Evolutionary conservation across 2,797 vertebrate species (phyloP), one percentile per base, ranked within the genome.

Genomic region (Alcedo quadribrachys): DNA sequence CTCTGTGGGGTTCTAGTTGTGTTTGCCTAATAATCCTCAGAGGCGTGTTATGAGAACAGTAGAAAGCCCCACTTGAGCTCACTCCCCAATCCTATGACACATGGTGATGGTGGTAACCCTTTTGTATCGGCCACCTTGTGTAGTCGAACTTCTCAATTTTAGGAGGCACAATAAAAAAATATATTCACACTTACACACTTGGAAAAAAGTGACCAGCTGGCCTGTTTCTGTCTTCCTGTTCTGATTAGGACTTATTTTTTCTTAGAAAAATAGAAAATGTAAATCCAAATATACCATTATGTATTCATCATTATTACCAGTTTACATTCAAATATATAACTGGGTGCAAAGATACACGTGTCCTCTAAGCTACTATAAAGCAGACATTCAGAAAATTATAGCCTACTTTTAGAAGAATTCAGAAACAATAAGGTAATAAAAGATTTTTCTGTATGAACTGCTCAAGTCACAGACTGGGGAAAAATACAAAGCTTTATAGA

Each of bases 181-280:
- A 28, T 14, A 20, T 60, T 85, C 40, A 48, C 5, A 12, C 54
- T 71, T 81, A 71, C n/a, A 58, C 22, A 15, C 20, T 66, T 83
- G 22, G n/a, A 71, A 78, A 51, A 51, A 89, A 62, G 70, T 91
- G 48, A 73, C 1, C 4, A 86, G 48, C 51, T 85, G 57, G 43
- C 55, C 11, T 73, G 35, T 46, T 87, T 67, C 74, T 94, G 12
- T 91, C 67, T 87, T 91, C n/a, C 22, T 90, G 22, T 84, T 83
- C 57, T 91, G 48, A 86, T 85, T 35, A 54, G 65, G 53, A 76
- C n/a, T 81, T 85, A 35, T 13, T 70, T 89, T 93, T 93, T 74
- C 81, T 95, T 91, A 54, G 67, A 91, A 76, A 71, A 71, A 65
- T 8, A 80, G 79, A 77, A 87, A 89, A 83, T 57, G 13, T 80